These are phyloP conservation scores for Stegastes partitus DNA, from an alignment of 2,113 vertebrate genomes.

Conservation along the genomic window DNA sequence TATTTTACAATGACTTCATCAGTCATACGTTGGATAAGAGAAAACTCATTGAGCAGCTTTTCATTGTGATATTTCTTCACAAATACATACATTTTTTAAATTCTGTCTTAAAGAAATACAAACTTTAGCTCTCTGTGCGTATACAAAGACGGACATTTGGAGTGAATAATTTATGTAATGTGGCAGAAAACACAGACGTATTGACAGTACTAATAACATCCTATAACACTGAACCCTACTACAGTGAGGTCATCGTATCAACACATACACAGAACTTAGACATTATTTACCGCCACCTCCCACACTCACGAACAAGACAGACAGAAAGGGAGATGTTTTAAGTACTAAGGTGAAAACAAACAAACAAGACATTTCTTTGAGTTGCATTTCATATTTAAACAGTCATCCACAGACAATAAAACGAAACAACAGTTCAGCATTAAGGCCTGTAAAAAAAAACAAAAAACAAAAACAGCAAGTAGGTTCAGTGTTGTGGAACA, in stretches of 20 bases:
- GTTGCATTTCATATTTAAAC: too few relatives aligned
- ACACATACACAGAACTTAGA: not conserved
- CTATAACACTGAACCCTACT: slow-evolving; percentile 10
- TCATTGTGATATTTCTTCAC: too few relatives aligned
- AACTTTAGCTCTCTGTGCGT: too few relatives aligned
- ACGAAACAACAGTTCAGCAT: not conserved
- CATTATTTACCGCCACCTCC: not conserved
- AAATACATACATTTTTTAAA: too few relatives aligned
- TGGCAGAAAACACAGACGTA: not conserved
- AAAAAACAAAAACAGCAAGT: not conserved
- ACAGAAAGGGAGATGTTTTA: not conserved
- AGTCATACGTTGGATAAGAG: too few relatives aligned
- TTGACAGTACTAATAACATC: not conserved
- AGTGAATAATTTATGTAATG: not conserved
- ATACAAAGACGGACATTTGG: too few relatives aligned
- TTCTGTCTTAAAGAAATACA: too few relatives aligned
- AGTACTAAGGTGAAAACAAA: too few relatives aligned
- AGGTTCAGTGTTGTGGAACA: slow-evolving; percentile 8
- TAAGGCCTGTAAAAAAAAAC: slow-evolving; percentile 26
- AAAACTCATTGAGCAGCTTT: too few relatives aligned
- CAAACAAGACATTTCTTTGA: not conserved
- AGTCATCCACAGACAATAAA: too few relatives aligned
- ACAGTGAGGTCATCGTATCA: not conserved
- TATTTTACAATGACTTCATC: too few relatives aligned
- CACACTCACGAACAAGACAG: slow-evolving; percentile 2